phyloP scores from a whole-genome alignment of 1,140 invertebrate species.

The Macrobrachium rosenbergii region DNA sequence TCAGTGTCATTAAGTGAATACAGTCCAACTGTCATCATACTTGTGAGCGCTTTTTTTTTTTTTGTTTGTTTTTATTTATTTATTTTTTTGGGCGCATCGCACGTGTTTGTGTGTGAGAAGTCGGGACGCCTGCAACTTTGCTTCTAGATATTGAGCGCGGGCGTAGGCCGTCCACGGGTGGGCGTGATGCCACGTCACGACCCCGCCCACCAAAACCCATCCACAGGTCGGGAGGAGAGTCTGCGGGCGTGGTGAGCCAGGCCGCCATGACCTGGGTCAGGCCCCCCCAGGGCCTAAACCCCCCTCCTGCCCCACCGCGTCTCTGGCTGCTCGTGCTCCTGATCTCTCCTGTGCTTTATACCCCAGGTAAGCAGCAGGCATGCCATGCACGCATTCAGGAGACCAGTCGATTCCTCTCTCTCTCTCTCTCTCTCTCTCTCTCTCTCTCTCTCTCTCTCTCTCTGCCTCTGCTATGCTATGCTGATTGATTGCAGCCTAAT shows the following conservation, averaged over 20 bases:
- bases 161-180: conserved; percentile 35
- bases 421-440: neutral
- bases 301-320: conserved; percentile 19
- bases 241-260: conserved; percentile 45
- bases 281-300: conserved; percentile 23
- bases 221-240: conserved; percentile 40
- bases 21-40: no score
- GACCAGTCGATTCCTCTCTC: neutral
- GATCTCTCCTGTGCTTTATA: conserved; percentile 35
- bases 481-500: no score
- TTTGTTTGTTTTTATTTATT: no score
- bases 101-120: neutral
- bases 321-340: conserved; percentile 32
- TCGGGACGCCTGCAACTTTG: conserved; percentile 11
- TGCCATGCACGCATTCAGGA: neutral
- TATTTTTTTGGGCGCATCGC: neutral
- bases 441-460: neutral
- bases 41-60: no score
- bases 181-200: conserved; percentile 29
- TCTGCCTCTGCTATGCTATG: neutral
- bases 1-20: neutral
- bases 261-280: conserved; percentile 48
- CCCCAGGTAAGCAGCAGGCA: conserved; percentile 30
- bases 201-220: conserved; percentile 38
- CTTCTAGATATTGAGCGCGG: conserved; percentile 25